These are phyloP conservation scores for Mylabris phalerata DNA, from an alignment of 1,140 invertebrate species.

Conservation along the genomic window DNA sequence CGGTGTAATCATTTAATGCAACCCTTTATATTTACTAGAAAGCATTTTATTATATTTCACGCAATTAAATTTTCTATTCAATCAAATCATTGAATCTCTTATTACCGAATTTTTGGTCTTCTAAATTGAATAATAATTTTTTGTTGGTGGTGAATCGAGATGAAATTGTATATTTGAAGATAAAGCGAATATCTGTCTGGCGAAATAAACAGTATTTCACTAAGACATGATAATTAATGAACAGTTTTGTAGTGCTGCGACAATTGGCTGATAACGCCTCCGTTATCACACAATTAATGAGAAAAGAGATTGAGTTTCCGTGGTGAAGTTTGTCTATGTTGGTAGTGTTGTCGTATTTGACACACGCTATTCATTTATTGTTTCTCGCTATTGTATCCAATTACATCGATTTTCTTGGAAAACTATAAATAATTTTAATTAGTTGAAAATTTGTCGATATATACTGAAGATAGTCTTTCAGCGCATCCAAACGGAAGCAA, in stretches of 20 bases:
- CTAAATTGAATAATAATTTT: too few species aligned
- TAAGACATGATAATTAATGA: slow-evolving; percentile 18
- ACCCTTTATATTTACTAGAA: slow-evolving; percentile 27
- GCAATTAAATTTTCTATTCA: slow-evolving; percentile 37
- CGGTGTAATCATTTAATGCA: slow-evolving; percentile 21
- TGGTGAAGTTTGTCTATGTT: slow-evolving; percentile 16
- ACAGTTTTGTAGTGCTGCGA: slow-evolving; percentile 17
- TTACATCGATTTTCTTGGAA: neutral
- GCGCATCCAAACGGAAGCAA: neutral
- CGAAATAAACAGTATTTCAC: slow-evolving; percentile 17
- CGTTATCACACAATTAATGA: slow-evolving; percentile 31
- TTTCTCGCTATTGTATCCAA: slow-evolving; percentile 8
- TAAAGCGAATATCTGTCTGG: slow-evolving; percentile 1
- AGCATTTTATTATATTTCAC: slow-evolving; percentile 34
- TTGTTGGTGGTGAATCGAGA: too few species aligned
- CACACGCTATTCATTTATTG: slow-evolving; percentile 16
- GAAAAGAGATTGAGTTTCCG: slow-evolving; percentile 26
- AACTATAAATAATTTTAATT: neutral
- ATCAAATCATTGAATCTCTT: slow-evolving; percentile 30
- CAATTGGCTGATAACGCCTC: slow-evolving; percentile 27
- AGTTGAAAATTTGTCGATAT: neutral
- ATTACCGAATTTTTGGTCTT: slow-evolving; percentile 7
- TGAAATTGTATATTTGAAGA: neutral
- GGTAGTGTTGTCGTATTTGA: slow-evolving; percentile 1
- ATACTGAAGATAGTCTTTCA: neutral